Evolutionary conservation across 1,140 invertebrate species (phyloP).

Genomic region (Bombyx mandarina): DNA sequence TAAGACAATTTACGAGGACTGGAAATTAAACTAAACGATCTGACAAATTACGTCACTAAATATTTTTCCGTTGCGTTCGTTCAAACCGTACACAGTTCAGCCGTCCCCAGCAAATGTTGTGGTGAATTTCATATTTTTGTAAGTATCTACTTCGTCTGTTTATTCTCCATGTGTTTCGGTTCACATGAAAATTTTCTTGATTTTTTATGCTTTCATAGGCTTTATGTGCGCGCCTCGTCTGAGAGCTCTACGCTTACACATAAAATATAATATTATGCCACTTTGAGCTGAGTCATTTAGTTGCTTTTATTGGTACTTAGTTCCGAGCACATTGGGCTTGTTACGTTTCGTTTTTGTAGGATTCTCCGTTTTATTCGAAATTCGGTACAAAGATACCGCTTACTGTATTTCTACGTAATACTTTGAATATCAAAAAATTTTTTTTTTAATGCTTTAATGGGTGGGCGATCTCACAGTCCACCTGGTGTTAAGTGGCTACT

Average conservation of each 20-base stretch:
- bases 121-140: slow-evolving; percentile 72
- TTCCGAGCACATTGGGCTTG: background rate
- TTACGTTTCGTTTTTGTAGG: background rate
- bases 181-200: slow-evolving; percentile 67
- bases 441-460: too few relatives aligned
- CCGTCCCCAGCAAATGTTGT: slow-evolving; percentile 64
- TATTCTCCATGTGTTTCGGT: slow-evolving; percentile 70
- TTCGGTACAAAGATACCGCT: too few relatives aligned
- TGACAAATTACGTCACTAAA: too few relatives aligned
- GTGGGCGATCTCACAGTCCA: too few relatives aligned
- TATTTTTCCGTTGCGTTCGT: slow-evolving; percentile 11
- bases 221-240: slow-evolving; percentile 40
- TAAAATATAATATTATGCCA: slow-evolving; percentile 41
- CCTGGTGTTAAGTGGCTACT: too few relatives aligned
- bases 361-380: too few relatives aligned
- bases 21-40: too few relatives aligned
- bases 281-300: slow-evolving; percentile 34
- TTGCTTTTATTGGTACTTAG: slow-evolving; percentile 11
- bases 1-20: too few relatives aligned
- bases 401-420: too few relatives aligned
- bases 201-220: slow-evolving; percentile 69
- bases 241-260: slow-evolving; percentile 34
- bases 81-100: slow-evolving; percentile 33
- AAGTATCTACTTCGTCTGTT: slow-evolving; percentile 69
- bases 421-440: too few relatives aligned